These are phyloP conservation scores for Drosophila crucigera DNA, from an alignment of 2,888 invertebrate genomes.

Conservation along the genomic window DNA sequence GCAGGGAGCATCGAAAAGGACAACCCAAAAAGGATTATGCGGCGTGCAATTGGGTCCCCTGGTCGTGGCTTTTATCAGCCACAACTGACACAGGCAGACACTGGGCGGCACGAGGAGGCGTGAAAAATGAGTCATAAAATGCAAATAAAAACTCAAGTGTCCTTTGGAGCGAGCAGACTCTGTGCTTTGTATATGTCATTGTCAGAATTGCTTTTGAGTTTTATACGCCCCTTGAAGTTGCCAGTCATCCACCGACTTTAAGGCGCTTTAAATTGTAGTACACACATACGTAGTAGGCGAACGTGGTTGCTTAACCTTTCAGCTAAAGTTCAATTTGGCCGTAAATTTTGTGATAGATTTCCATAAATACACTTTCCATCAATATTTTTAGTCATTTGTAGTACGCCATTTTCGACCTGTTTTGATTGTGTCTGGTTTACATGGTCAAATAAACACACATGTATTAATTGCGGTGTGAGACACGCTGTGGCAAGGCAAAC, in stretches of 20 bases:
- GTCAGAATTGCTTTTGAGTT: slow-evolving; percentile 45
- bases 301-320: slow-evolving; percentile 68
- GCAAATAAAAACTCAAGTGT: slow-evolving; percentile 79
- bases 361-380: slow-evolving; percentile 30
- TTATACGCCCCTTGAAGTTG: slow-evolving; percentile 39
- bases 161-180: slow-evolving; percentile 43
- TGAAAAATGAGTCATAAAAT: slow-evolving; percentile 82
- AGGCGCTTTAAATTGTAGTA: slow-evolving; percentile 19
- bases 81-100: slow-evolving; percentile 60
- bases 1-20: slow-evolving; percentile 56
- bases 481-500: slow-evolving; percentile 26
- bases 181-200: slow-evolving; percentile 48
- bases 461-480: slow-evolving; percentile 25
- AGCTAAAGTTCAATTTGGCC: slow-evolving; percentile 66
- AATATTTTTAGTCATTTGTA: slow-evolving; percentile 47
- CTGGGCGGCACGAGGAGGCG: slow-evolving; percentile 50
- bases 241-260: slow-evolving; percentile 33
- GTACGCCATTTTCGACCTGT: slow-evolving; percentile 43
- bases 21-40: slow-evolving; percentile 77
- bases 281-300: neutral
- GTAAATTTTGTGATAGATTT: slow-evolving; percentile 54
- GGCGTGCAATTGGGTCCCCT: slow-evolving; percentile 59
- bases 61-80: slow-evolving; percentile 73
- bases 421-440: slow-evolving; percentile 53
- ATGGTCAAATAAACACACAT: slow-evolving; percentile 54